Conservation (phyloP, 2,888 invertebrate species). For the Podabrus alpinus region DNA sequence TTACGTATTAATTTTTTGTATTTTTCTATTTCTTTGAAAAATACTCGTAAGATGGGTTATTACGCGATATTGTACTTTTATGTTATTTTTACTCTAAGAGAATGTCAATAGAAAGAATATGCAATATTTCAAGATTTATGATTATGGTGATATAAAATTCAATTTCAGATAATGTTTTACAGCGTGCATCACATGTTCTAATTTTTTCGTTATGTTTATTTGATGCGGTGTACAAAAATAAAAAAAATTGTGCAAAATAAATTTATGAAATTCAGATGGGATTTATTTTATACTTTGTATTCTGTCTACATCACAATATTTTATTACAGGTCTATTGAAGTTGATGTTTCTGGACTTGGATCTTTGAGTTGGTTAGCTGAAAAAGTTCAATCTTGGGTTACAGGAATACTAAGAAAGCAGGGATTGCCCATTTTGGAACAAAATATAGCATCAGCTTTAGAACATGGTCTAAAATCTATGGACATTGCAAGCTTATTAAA, state of each 20-base stretch:
- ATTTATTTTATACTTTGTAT: not conserved
- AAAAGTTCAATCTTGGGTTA: slow-evolving; percentile 44
- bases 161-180: not conserved
- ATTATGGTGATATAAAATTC: not conserved
- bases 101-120: not conserved
- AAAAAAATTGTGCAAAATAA: not conserved
- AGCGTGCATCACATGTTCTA: not conserved
- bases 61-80: not conserved
- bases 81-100: too few species aligned
- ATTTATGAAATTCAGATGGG: not conserved
- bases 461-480: slow-evolving; percentile 42
- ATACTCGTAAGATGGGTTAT: not conserved
- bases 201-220: not conserved
- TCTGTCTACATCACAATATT: not conserved
- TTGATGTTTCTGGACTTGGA: slow-evolving; percentile 48
- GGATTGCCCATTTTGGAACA: slow-evolving; percentile 42
- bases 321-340: slow-evolving; percentile 48
- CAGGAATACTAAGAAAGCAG: slow-evolving; percentile 45
- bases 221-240: not conserved
- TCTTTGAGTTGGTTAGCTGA: slow-evolving; percentile 48
- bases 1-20: too few species aligned
- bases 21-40: not conserved
- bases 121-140: not conserved
- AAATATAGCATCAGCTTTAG: slow-evolving; percentile 42
- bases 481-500: slow-evolving; percentile 28